Base-by-base conservation (phyloP, 1,140 invertebrate species). In the Eriocheir sinensis region DNA sequence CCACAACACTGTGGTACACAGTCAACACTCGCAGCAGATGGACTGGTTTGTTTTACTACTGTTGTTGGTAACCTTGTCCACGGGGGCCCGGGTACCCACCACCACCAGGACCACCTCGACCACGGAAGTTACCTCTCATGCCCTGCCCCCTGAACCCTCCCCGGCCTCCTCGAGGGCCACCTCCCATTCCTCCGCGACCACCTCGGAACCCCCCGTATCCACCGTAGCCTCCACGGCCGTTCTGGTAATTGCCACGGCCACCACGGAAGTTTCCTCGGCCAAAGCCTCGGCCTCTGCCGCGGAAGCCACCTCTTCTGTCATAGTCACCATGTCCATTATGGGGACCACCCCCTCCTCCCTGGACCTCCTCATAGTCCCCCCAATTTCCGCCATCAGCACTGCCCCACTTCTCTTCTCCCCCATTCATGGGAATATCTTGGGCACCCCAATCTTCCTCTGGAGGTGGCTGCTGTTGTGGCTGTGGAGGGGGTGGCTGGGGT, bases 401-500 rank as follows among this genome's bases (percentile, higher is more conserved):
- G 40, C 44, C 89, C 89, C 94, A 94, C 34, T 94, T 94, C 32
- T 94, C 94, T 79, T 94, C 94, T n/a, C 94, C 94, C n/a, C 94
- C 94, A 79, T 94, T 94, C 38, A 94, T 90, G 41, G 94, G 94
- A 9, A 92, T 53, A 3, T 94, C 94, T 79, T 91, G 94, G 8
- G 41, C 53, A 15, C 89, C 93, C 94, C 94, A 94, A 80, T 85
- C 86, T 41, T 91, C 90, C n/a, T 94, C 94, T 48, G 85, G 88
- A 40, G 89, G 79, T 30, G 36, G 89, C 48, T 91, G 94, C n/a
- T 86, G 80, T 40, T 44, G 85, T 6, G 88, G 88, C 40, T 89
- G 88, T 6, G 88, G 21, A 12, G 34, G 91, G n/a, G 60, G 60
- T 34, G 53, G 91, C 90, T 91, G 90, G 34, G 27, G 53, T 80